phyloP scores from a whole-genome alignment of 2,888 invertebrate species.

The Lissocephala sabroskyi region DNA sequence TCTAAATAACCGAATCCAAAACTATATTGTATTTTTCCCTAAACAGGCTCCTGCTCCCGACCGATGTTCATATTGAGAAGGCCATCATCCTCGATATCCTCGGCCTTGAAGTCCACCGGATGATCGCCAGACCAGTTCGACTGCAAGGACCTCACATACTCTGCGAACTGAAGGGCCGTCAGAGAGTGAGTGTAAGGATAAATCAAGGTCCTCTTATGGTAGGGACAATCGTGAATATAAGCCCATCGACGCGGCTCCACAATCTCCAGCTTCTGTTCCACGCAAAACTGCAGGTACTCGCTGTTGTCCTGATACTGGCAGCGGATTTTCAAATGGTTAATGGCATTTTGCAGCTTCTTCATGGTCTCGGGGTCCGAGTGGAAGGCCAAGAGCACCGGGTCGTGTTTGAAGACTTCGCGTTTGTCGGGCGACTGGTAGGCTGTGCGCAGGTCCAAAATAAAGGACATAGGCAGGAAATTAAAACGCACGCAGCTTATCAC shows the following conservation, averaged over 20 bases:
- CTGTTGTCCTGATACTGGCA: not conserved
- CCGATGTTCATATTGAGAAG: no score
- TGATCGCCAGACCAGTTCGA: no score
- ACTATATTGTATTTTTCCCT: no score
- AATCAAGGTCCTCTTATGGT: slow-evolving; percentile 3
- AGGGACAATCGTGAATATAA: slow-evolving; percentile 19
- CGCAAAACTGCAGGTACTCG: not conserved
- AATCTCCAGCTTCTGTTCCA: not conserved
- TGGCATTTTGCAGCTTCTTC: slow-evolving; percentile 4
- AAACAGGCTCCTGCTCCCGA: no score
- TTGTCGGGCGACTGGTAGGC: not conserved
- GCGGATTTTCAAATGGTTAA: slow-evolving; percentile 13
- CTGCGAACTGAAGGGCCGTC: no score
- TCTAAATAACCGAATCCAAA: no score
- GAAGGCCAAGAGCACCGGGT: slow-evolving; percentile 18
- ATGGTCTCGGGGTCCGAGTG: not conserved
- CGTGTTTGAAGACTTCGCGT: not conserved
- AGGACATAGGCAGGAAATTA: slow-evolving; percentile 10
- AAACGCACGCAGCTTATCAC: slow-evolving; percentile 27
- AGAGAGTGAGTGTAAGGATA: slow-evolving; percentile 10
- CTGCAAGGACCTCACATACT: no score
- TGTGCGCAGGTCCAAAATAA: slow-evolving; percentile 15
- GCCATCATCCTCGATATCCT: no score
- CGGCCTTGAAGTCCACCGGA: no score
- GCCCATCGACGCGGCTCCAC: slow-evolving; percentile 21